Percentiles rank a stretch among this genome's conserved stretches.
Conservation (phyloP, 2,797 vertebrate genomes). For the Chiroxiphia lanceolata region DNA sequence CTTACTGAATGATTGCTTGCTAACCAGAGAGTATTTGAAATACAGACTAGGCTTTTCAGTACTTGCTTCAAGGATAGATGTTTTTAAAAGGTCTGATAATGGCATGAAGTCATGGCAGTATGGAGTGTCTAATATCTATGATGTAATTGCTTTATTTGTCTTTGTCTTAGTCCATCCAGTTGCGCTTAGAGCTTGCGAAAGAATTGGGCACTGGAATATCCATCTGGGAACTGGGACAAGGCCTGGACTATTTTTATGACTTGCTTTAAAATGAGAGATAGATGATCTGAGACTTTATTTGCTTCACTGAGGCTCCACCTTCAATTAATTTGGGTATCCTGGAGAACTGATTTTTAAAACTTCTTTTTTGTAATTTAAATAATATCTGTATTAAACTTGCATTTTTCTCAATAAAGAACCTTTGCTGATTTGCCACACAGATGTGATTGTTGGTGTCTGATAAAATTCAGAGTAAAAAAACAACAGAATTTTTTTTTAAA, state of each 20-base stretch:
- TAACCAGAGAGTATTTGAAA: constrained; percentile 28
- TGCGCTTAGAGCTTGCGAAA: constrained; percentile 86
- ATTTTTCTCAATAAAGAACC: constrained; percentile 57
- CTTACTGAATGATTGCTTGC: constrained; percentile 25
- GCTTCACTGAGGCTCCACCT: neutral
- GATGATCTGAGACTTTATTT: neutral
- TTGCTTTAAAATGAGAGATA: constrained; percentile 79
- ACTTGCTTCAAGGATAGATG: neutral
- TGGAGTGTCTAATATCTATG: neutral
- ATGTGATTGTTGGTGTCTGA: neutral
- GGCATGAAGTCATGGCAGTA: neutral
- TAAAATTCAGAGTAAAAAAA: neutral
- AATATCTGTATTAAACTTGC: neutral
- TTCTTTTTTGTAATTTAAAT: constrained; percentile 47
- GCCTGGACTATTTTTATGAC: constrained; percentile 98
- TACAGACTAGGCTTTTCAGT: neutral
- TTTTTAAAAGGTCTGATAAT: neutral
- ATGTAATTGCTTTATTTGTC: constrained; percentile 12
- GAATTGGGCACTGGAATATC: constrained; percentile 93
- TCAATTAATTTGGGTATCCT: neutral
- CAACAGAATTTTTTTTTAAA: neutral
- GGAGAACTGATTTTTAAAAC: constrained; percentile 9
- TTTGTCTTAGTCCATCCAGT: constrained; percentile 84
- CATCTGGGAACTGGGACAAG: constrained; percentile 98
- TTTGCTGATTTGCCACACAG: constrained; percentile 2